Evolutionary conservation across 2,797 vertebrate species (phyloP).

Genomic region (Bovichtus diacanthus): DNA sequence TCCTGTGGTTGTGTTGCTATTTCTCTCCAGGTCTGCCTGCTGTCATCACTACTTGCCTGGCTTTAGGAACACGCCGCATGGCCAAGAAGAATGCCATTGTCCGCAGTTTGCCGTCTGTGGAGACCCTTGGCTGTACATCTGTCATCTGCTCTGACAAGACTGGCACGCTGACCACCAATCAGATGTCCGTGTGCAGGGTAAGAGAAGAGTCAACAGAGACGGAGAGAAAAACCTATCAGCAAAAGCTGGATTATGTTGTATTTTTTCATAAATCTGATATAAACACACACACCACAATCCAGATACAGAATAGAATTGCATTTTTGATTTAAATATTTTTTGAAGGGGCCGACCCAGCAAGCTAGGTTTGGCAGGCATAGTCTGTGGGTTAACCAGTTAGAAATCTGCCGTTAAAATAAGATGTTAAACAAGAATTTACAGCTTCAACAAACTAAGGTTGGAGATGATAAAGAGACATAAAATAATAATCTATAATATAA

Average conservation of each 20-base stretch:
- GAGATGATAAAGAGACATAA: not conserved
- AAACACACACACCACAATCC: not conserved
- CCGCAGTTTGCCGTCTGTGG: constrained; percentile 95
- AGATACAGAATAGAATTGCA: not conserved
- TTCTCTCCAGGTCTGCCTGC: constrained; percentile 88
- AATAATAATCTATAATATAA: not conserved
- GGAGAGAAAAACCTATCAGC: not conserved
- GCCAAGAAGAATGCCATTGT: constrained; percentile 99
- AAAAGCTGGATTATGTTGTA: not conserved
- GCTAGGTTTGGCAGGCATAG: not conserved
- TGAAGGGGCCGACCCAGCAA: not conserved
- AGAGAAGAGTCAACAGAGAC: constrained; percentile 45
- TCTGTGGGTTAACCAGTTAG: not conserved
- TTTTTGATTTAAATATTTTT: not conserved
- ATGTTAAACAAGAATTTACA: not conserved
- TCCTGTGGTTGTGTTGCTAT: constrained; percentile 9
- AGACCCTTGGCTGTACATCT: constrained; percentile 97
- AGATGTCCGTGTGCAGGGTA: constrained; percentile 99
- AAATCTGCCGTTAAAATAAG: not conserved
- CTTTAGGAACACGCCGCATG: constrained; percentile 98
- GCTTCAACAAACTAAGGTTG: not conserved
- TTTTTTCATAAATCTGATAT: not conserved
- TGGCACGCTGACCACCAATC: constrained; percentile 97
- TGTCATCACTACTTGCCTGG: constrained; percentile 98
- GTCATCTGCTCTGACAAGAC: constrained; percentile 99